Evolutionary conservation across 2,888 invertebrate species (phyloP), one percentile per base, ranked within the genome.

Genomic region (Seira sanloemensis): DNA sequence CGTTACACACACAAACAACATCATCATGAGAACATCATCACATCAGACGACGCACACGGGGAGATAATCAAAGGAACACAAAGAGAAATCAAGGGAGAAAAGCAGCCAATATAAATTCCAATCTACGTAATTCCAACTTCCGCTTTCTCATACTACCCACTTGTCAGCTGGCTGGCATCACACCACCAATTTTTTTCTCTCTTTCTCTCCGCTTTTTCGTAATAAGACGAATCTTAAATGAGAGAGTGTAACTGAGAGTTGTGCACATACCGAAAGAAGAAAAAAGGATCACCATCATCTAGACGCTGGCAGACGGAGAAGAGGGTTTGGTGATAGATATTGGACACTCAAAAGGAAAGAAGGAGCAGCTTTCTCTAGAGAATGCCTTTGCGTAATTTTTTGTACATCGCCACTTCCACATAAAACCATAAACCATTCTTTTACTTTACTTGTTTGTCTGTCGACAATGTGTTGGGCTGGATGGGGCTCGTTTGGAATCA

Each of bases 61-160:
- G 74, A 83, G 73, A 83, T 83, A 74, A 83, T 83, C 83, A 83
- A 83, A 83, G 83, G 73, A 83, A 66, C 73, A 73, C 67, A 74
- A n/a, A 71, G 71, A 78, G 68, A 83, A 79, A 80, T 77, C 80
- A 80, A 86, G 80, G 79, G 78, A 79, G 78, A 82, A 83, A 86
- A 86, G 71, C 73, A 86, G 78, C 83, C 86, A 86, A 86, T 86
- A 86, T 86, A 86, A 86, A 86, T 86, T 86, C 86, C 86, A 86
- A 86, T 86, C 83, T 77, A 76, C 75, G 81, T 81, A 82, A 77
- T 82, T 73, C 78, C 77, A 77, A 71, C 73, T 76, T 78, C 78
- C 78, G 67, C 2, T 77, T 12, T 50, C n/a, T 77, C 66, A 12
- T 50, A 50, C 50, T 50, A 50, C 50, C n/a, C n/a, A n/a, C n/a